These are phyloP conservation scores for Cyphomyrus plagiostoma DNA, from an alignment of 2,113 vertebrate genomes.

Conservation along the genomic window DNA sequence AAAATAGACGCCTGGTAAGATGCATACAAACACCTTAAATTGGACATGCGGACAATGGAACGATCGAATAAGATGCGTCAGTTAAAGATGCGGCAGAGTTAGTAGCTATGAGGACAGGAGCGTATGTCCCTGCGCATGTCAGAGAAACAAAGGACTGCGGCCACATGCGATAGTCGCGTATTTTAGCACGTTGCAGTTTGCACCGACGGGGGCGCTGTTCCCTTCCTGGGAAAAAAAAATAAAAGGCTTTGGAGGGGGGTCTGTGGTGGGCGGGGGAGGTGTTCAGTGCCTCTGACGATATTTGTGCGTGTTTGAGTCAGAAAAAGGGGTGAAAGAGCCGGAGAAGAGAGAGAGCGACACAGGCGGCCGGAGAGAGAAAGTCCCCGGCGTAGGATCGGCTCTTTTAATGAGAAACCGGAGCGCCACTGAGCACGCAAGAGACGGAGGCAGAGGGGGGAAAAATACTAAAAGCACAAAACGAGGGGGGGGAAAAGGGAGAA, in stretches of 20 bases:
- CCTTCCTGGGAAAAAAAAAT: neutral
- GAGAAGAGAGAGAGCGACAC: constrained; percentile 11
- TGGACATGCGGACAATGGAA: neutral
- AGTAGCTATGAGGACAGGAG: neutral
- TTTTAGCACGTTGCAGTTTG: neutral
- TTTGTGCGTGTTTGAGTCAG: constrained; percentile 29
- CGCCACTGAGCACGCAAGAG: constrained; percentile 12
- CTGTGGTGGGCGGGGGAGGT: neutral
- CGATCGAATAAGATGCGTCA: neutral
- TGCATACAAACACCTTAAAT: neutral
- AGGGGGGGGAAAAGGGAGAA: constrained; percentile 26
- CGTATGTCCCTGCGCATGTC: neutral
- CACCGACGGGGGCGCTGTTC: constrained; percentile 1
- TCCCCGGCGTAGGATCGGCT: constrained; percentile 19
- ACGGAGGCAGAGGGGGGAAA: constrained; percentile 24
- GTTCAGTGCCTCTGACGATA: constrained; percentile 17
- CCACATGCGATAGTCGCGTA: neutral
- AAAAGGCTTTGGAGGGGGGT: neutral
- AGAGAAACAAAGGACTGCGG: neutral
- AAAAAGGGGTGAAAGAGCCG: constrained; percentile 16
- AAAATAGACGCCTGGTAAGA: neutral
- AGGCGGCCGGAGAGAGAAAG: constrained; percentile 11
- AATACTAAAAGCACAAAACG: constrained; percentile 24
- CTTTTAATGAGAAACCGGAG: constrained; percentile 24
- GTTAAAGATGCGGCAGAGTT: neutral